Base-by-base conservation (phyloP, 2,113 vertebrate genomes). In the Thermophis baileyi region DNA sequence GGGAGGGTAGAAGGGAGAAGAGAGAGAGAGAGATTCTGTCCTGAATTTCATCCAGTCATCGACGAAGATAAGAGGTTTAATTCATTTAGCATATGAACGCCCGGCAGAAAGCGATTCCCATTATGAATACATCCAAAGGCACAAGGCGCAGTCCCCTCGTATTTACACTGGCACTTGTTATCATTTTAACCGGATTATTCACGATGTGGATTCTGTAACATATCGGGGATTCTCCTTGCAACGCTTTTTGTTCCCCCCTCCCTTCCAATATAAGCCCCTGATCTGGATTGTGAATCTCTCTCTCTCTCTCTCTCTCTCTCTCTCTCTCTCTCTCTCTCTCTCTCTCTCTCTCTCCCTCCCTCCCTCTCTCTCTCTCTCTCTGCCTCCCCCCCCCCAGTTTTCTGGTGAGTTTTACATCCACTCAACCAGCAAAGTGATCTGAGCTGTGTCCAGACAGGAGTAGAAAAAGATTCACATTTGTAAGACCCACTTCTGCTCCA, bases 101-200 rank as follows among this genome's bases (percentile, higher is more conserved):
- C 47, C 47, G 60, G 60, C 89, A 46, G 89, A 53, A 93, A 93
- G 89, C n/a, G 89, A 90, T 87, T 53, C 92, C 89, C 54, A 53
- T 87, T 87, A 51, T 10, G 55, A 49, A 57, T 86, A 51, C 81
- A n/a, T 69, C 88, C 74, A n/a, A 87, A 87, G 54, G 92, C 89
- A n/a, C 89, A 44, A 54, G 89, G 57, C 89, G 30, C 53, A 50
- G 54, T 49, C 44, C 49, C 89, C 55, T 54, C 25, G 18, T 87
- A 53, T 90, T 93, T 53, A 93, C 92, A 69, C 89, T 46, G 85
- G 85, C 89, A 0, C 89, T 63, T 69, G 92, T 90, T 90, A 90
- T 90, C 85, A 87, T 90, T 93, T 92, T 74, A 87, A 93, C 92
- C 89, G 89, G 92, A 90, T 93, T 90, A 90, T 90, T 87, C 89